Percentiles rank a stretch among this genome's conserved stretches.
Evolutionary conservation across 2,113 vertebrate genomes (phyloP).

Genomic region (Cyphomyrus discorhynchus): DNA sequence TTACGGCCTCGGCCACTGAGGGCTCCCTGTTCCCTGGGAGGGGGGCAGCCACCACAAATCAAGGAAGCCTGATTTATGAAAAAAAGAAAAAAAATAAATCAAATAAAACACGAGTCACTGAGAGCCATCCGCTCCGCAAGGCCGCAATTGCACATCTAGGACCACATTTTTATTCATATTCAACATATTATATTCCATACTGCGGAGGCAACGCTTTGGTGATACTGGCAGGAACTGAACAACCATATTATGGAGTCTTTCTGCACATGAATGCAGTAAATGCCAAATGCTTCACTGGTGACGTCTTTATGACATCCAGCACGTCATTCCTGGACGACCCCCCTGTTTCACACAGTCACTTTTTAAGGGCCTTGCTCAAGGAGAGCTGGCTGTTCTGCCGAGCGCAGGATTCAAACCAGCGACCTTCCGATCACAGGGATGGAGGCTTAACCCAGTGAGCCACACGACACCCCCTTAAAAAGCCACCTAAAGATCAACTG

Average conservation of each 20-base stretch:
- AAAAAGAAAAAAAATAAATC: not conserved
- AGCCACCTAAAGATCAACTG: not conserved
- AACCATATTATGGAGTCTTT: not conserved
- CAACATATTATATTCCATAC: not conserved
- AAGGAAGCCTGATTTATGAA: not conserved
- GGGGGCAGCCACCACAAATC: not conserved
- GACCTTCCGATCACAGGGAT: not conserved
- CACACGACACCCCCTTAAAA: not conserved
- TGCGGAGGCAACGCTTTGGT: not conserved
- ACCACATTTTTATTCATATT: not conserved
- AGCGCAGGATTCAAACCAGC: not conserved
- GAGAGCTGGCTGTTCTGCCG: not conserved
- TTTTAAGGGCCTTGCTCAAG: not conserved
- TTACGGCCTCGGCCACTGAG: not conserved
- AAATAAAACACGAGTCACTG: not conserved
- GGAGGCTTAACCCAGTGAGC: not conserved
- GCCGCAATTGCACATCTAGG: not conserved
- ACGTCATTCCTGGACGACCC: not conserved
- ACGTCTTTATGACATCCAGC: not conserved
- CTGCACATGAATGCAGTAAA: not conserved
- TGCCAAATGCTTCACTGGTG: not conserved
- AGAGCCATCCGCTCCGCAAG: not conserved
- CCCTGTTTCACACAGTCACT: not conserved
- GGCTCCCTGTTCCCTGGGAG: not conserved
- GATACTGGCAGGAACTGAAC: not conserved